Percentiles rank a stretch among this genome's conserved stretches.
These are phyloP conservation scores for Electrona antarctica DNA, from an alignment of 2,113 vertebrate species.

Conservation along the genomic window DNA sequence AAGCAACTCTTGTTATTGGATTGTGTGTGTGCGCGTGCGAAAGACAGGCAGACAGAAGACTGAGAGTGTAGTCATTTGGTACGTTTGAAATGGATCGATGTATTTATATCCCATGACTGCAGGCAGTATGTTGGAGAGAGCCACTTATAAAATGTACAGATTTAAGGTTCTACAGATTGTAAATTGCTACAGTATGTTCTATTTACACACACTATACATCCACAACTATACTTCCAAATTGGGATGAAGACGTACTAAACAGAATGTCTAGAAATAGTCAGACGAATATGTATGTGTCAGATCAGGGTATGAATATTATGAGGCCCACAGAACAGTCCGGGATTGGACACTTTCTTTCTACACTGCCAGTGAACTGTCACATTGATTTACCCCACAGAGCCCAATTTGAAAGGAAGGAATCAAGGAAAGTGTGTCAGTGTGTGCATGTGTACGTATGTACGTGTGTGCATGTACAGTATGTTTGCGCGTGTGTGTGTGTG, in stretches of 20 bases:
- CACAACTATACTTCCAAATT: slow-evolving; percentile 34
- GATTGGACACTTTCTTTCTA: slow-evolving; percentile 25
- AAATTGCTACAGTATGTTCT: slow-evolving; percentile 33
- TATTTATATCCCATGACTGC: slow-evolving; percentile 63
- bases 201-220: slow-evolving; percentile 39
- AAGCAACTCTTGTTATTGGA: slow-evolving; percentile 56
- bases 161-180: slow-evolving; percentile 25
- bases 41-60: background rate
- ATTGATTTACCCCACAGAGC: slow-evolving; percentile 27
- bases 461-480: slow-evolving; percentile 4
- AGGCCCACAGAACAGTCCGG: background rate
- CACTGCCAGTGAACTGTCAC: slow-evolving; percentile 25
- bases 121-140: slow-evolving; percentile 40
- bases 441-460: slow-evolving; percentile 1
- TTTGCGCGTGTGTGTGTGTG: background rate
- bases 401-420: slow-evolving; percentile 28
- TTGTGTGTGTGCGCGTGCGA: too few species aligned
- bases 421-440: background rate
- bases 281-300: slow-evolving; percentile 3
- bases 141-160: slow-evolving; percentile 47
- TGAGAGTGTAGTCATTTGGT: slow-evolving; percentile 33
- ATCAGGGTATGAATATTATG: slow-evolving; percentile 1
- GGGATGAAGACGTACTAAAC: slow-evolving; percentile 9
- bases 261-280: slow-evolving; percentile 22
- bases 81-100: slow-evolving; percentile 44